Conservation (phyloP, 2,113 vertebrate species). For the Astur gentilis region DNA sequence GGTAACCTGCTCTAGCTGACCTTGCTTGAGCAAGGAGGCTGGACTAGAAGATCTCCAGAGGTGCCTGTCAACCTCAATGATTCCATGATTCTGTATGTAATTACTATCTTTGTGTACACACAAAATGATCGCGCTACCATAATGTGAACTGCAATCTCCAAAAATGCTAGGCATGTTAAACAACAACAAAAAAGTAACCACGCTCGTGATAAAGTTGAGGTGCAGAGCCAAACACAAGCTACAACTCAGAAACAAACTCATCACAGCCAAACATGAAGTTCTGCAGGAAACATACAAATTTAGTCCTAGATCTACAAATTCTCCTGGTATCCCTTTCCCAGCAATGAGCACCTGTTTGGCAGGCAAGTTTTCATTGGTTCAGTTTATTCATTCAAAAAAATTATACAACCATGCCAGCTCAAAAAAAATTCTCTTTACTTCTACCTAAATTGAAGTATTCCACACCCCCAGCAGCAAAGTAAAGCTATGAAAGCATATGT, state of each 20-base stretch:
- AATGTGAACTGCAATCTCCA: neutral
- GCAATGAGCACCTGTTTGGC: neutral
- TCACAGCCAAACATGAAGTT: neutral
- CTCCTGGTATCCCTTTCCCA: neutral
- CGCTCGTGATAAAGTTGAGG: neutral
- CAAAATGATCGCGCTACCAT: rapidly evolving
- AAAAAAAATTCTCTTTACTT: neutral
- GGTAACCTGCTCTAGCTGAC: neutral
- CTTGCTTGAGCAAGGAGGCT: neutral
- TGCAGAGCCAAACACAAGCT: neutral
- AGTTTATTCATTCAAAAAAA: neutral
- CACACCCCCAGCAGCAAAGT: neutral
- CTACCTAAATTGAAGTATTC: neutral
- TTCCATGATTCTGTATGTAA: neutral
- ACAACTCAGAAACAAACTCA: neutral
- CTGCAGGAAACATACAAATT: neutral
- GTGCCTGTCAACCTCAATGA: neutral
- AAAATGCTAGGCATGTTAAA: neutral
- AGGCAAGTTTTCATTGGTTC: neutral
- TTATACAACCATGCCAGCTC: neutral
- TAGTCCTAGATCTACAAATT: neutral
- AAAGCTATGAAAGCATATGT: neutral
- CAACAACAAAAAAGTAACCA: neutral
- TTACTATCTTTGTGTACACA: neutral
- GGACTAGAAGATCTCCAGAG: neutral